Percentiles rank a stretch among this genome's conserved stretches.
Evolutionary conservation across 1,140 invertebrate species (phyloP).

Genomic region (Eubasilissa regina): DNA sequence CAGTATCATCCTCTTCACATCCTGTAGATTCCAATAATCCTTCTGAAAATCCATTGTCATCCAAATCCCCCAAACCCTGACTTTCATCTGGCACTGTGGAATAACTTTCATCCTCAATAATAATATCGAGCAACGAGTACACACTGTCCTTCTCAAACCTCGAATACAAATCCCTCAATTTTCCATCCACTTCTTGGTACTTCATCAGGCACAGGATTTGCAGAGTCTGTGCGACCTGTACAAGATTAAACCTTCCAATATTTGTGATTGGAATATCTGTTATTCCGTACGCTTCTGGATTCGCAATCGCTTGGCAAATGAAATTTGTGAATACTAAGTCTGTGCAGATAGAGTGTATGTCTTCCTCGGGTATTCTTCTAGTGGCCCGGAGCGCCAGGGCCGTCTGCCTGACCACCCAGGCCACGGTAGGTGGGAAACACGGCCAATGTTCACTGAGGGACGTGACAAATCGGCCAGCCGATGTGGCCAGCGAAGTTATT

Average conservation of each 20-base stretch:
- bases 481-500: conserved; percentile 85
- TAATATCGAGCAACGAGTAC: conserved; percentile 80
- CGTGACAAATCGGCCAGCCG: conserved; percentile 87
- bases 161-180: conserved; percentile 77
- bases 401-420: conserved; percentile 85
- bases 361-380: conserved; percentile 72
- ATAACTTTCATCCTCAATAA: conserved; percentile 74
- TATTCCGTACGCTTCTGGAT: conserved; percentile 97
- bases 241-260: conserved; percentile 92
- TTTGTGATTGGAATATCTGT: conserved; percentile 94
- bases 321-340: conserved; percentile 96
- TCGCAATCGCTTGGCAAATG: conserved; percentile 96
- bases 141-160: conserved; percentile 85
- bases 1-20: conserved; percentile 44
- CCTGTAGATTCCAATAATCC: conserved; percentile 65
- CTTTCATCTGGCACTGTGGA: conserved; percentile 44
- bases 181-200: conserved; percentile 77
- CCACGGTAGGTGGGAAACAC: conserved; percentile 90
- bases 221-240: conserved; percentile 92
- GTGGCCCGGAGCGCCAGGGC: conserved; percentile 74
- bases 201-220: conserved; percentile 91
- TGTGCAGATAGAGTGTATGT: conserved; percentile 87
- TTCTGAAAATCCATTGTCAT: conserved; percentile 68
- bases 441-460: conserved; percentile 91
- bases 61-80: conserved; percentile 72